phyloP scores from a whole-genome alignment of 2,113 vertebrate genomes.

The Potamarius usumacintae region DNA sequence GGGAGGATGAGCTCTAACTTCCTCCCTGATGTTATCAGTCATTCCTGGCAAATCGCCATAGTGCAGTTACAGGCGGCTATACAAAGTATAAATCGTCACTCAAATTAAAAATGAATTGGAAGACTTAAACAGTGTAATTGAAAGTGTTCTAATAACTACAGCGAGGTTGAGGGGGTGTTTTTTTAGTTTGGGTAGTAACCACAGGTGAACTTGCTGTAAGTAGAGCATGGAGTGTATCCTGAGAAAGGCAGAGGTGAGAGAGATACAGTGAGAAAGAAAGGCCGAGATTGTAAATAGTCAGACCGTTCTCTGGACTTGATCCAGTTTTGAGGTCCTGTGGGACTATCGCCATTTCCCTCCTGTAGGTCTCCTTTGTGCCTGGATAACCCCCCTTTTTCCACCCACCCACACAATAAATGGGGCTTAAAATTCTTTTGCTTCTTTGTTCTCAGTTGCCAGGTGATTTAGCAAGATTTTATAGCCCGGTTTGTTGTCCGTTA shows the following conservation, averaged over 20 bases:
- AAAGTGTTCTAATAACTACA: not conserved
- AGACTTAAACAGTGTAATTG: not conserved
- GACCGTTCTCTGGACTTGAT: conserved; percentile 38
- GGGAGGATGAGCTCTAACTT: not conserved
- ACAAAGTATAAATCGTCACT: not conserved
- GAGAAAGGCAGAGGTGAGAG: conserved; percentile 7
- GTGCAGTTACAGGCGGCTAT: not conserved
- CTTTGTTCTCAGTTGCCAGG: conserved; percentile 35
- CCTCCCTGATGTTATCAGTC: not conserved
- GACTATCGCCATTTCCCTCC: conserved; percentile 34
- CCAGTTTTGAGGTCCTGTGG: conserved; percentile 19
- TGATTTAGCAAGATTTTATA: conserved; percentile 43
- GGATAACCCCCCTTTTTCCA: conserved; percentile 8
- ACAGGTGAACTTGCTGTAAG: conserved; percentile 20
- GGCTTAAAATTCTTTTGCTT: conserved; percentile 56
- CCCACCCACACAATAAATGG: conserved; percentile 49
- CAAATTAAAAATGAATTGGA: not conserved
- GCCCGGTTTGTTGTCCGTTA: not conserved
- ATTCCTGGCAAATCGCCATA: not conserved
- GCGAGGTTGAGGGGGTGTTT: not conserved
- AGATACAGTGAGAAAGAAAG: conserved; percentile 10
- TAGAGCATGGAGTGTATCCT: not conserved
- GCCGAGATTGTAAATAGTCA: conserved; percentile 13
- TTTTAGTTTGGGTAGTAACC: conserved; percentile 7
- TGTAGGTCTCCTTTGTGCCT: conserved; percentile 43